Evolutionary conservation across 2,888 invertebrate genomes (phyloP).

Genomic region (Cephus spinipes): DNA sequence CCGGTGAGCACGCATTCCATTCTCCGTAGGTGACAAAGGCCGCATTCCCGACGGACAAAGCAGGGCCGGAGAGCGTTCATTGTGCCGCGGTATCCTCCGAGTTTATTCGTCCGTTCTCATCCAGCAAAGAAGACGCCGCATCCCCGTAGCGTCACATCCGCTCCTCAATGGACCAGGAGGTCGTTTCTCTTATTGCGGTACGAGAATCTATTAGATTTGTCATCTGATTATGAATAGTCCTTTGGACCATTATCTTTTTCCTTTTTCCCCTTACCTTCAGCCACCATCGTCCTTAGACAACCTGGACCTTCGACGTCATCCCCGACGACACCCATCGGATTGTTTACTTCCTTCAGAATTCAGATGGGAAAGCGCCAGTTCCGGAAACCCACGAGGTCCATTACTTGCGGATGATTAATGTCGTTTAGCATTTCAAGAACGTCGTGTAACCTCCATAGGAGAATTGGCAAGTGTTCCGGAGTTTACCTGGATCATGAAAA

Average conservation of each 20-base stretch:
- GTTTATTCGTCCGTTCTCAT: not conserved
- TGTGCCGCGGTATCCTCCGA: not conserved
- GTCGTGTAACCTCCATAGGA: not conserved
- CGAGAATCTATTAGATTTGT: conserved; percentile 52
- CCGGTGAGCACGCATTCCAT: not conserved
- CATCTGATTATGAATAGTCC: conserved; percentile 47
- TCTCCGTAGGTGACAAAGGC: not conserved
- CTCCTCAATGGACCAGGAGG: conserved; percentile 14
- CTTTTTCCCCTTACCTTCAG: conserved; percentile 15
- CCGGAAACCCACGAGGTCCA: not conserved
- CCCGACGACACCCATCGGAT: conserved; percentile 5
- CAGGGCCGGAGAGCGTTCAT: not conserved
- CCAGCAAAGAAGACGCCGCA: not conserved
- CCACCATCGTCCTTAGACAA: conserved; percentile 15
- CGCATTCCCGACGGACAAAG: not conserved
- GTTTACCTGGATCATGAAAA: not conserved
- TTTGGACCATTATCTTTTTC: conserved; percentile 12
- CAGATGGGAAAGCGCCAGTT: not conserved
- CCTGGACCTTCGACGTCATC: not conserved
- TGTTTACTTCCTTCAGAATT: conserved; percentile 15
- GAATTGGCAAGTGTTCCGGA: not conserved
- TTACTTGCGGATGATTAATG: not conserved
- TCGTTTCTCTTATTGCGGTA: not conserved
- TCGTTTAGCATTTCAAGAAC: not conserved
- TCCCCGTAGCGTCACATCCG: conserved; percentile 38